Base-by-base conservation (phyloP, 2,888 invertebrate species). In the Agriopis leucophaearia region DNA sequence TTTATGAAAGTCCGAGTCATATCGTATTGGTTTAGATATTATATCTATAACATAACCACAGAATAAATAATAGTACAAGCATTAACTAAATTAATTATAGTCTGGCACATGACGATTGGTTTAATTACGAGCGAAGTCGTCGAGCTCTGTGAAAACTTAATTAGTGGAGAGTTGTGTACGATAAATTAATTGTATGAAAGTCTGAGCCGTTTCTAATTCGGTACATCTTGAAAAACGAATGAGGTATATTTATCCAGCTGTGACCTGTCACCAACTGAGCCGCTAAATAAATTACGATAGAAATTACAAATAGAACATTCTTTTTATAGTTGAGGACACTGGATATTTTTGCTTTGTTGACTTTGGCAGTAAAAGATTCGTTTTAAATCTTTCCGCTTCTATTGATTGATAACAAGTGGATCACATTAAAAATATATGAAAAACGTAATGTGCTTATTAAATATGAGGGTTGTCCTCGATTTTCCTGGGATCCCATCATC, bases 311-410 rank as follows among this genome's bases (percentile, higher is more conserved):
- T 35, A 45, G 15, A 38, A 16, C 8, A 5, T 64, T 64, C 40
- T 27, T 27, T 50, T 57, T 56, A 42, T 48, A 42, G 48, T 48
- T 12, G 48, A 50, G n/a, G 42, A 56, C 56, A 50, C 18, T 50
- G 38, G 27, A 64, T 56, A 48, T 40, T 58, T 50, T 42, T 18
- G 59, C 40, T 50, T 59, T 59, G 59, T 59, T 51, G 12, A 4
- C 48, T 50, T 59, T 51, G 59, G 50, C 59, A 38, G 58, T 38
- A 35, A 44, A 44, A 45, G 13, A 57, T n/a, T 69, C 44, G 42
- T 44, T 44, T 18, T 42, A 16, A 10, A 45, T 44, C 7, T 27
- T 10, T 35, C 6, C 35, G 44, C 36, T 45, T 35, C 5, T 8
- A n/a, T 18, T 27, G 12, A 38, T 15, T 10, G n/a, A 10, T 38